Percentiles rank a stretch among this genome's conserved stretches.
Evolutionary conservation across 2,113 vertebrate genomes (phyloP).

Genomic region (Bufo gargarizans): DNA sequence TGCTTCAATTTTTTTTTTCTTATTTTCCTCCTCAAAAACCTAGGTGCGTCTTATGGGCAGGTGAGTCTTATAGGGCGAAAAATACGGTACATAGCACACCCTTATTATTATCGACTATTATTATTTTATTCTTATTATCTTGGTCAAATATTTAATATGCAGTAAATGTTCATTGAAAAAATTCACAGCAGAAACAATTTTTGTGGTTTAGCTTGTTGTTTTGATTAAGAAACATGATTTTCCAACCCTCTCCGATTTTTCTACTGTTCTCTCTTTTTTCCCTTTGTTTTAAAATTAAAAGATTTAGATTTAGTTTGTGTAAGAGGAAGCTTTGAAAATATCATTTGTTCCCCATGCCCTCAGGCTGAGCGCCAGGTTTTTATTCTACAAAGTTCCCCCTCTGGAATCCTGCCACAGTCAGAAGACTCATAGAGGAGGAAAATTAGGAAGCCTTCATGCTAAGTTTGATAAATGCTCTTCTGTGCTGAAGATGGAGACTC

Average conservation of each 20-base stretch:
- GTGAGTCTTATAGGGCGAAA: too few species aligned
- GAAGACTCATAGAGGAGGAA: conserved; percentile 34
- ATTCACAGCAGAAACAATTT: not conserved
- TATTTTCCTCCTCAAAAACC: too few species aligned
- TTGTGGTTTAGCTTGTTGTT: conserved; percentile 21
- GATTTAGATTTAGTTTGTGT: conserved; percentile 44
- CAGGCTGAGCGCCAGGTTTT: conserved; percentile 51
- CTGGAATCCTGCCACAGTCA: conserved; percentile 54
- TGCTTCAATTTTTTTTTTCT: too few species aligned
- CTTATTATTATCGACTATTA: not conserved
- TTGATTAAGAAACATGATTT: conserved; percentile 39
- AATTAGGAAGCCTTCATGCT: conserved; percentile 55
- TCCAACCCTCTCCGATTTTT: conserved; percentile 20
- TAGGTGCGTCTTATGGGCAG: too few species aligned
- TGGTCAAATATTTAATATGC: not conserved
- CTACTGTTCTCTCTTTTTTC: conserved; percentile 4
- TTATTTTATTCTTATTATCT: not conserved
- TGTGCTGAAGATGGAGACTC: conserved; percentile 22
- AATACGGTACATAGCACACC: not conserved
- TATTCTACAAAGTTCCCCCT: conserved; percentile 55
- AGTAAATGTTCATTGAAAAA: not conserved
- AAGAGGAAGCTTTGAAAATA: conserved; percentile 51
- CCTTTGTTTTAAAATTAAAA: conserved; percentile 41
- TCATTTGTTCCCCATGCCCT: conserved; percentile 52
- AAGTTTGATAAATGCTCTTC: conserved; percentile 51